phyloP scores from a whole-genome alignment of 2,113 vertebrate genomes.

The Phyllostomus hastatus region DNA sequence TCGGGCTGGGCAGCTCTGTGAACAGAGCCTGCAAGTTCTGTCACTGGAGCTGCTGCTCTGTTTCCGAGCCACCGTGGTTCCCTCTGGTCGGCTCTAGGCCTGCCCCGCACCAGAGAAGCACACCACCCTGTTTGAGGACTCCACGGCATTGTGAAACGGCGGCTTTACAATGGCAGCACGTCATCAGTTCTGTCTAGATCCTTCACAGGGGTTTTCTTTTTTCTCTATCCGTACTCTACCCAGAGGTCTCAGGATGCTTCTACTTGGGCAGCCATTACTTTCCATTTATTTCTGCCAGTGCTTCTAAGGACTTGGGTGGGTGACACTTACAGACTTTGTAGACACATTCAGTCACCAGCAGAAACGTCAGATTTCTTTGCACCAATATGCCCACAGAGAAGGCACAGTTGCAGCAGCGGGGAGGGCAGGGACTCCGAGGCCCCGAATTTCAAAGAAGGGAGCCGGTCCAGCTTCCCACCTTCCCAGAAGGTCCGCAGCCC shows the following conservation, averaged over 20 bases:
- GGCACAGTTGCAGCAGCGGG: neutral
- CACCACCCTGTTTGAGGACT: too few species aligned
- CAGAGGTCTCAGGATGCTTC: conserved; percentile 12
- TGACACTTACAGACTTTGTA: neutral
- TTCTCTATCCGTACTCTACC: neutral
- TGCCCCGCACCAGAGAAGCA: fast-evolving
- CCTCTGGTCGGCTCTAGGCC: neutral
- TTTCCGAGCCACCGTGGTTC: conserved; percentile 36
- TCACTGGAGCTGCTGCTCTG: conserved; percentile 58
- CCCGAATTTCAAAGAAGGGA: neutral
- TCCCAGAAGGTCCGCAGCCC: neutral
- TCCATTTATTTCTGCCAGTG: conserved; percentile 52
- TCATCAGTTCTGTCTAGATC: conserved; percentile 40
- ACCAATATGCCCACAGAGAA: neutral
- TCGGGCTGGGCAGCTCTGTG: neutral
- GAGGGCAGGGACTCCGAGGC: neutral
- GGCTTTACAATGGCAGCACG: conserved; percentile 39
- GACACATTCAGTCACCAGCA: neutral
- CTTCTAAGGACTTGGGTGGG: neutral
- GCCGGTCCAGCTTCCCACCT: neutral
- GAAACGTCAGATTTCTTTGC: neutral
- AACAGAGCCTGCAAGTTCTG: conserved; percentile 40
- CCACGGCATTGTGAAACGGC: neutral
- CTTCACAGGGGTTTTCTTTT: conserved; percentile 23
- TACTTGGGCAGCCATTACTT: neutral